phyloP scores from a whole-genome alignment of 2,797 vertebrate genomes.

The Gambelia wislizenii region DNA sequence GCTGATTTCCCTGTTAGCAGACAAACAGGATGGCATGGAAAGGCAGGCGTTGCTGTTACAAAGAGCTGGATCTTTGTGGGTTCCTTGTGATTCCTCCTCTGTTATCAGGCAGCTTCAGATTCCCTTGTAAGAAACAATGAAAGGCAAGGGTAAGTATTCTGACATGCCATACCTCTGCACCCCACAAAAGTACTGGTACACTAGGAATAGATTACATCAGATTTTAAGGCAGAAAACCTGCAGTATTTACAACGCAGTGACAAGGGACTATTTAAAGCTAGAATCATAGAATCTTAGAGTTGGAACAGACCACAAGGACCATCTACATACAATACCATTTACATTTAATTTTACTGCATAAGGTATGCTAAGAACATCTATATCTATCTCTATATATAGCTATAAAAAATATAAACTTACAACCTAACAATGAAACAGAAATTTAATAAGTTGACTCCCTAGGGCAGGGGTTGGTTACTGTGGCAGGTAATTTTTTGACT shows the following conservation, averaged over 20 bases:
- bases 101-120: slow-evolving; percentile 33
- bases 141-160: not conserved
- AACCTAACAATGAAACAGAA: too few species aligned
- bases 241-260: not conserved
- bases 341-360: not conserved
- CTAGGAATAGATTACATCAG: not conserved
- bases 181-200: too few species aligned
- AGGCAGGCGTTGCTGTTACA: not conserved
- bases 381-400: too few species aligned
- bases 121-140: slow-evolving; percentile 1
- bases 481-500: not conserved
- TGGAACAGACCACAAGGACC: too few species aligned
- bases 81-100: slow-evolving; percentile 41
- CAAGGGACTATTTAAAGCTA: not conserved
- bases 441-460: not conserved
- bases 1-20: not conserved
- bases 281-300: not conserved
- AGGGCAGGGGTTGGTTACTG: too few species aligned
- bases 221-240: not conserved
- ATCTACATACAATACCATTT: not conserved
- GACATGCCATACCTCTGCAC: too few species aligned
- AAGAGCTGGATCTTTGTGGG: slow-evolving; percentile 31
- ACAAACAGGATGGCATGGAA: slow-evolving; percentile 14
- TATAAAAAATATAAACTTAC: too few species aligned
- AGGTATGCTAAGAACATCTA: not conserved